Evolutionary conservation across 2,113 vertebrate species (phyloP), one percentile per base, ranked within the genome.

Genomic region (Cygnus atratus): DNA sequence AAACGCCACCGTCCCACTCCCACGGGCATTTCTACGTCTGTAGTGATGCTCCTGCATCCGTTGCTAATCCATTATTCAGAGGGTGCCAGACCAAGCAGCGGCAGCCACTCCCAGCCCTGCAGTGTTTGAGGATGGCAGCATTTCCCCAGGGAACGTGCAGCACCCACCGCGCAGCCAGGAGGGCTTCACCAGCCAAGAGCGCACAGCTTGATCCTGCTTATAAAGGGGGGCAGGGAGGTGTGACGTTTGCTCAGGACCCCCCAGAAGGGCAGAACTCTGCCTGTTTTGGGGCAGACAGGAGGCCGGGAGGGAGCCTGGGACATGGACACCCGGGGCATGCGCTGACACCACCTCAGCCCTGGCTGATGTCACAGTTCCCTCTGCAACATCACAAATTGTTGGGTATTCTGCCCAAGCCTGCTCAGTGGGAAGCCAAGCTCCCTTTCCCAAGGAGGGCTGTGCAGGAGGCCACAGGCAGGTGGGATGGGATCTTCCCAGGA

Each of bases 1-100:
- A 17, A 20, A 65, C 0, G 0, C 1, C 1, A 29, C 24, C 17
- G 8, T n/a, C n/a, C 39, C n/a, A n/a, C 24, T 73, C 43, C 74
- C 21, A 43, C 19, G 4, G 33, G 25, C 19, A 10, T 28, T 25
- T 57, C 65, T 22, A 25, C 5, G 4, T 5, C 44, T 5, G 17
- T 44, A 43, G 26, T 28, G 17, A 22, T 1, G 2, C 19, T 58
- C 44, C 26, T 9, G 31, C 2, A 0, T 22, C 68, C 17, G 13
- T 66, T 12, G 2, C 48, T 25, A 35, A n/a, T 15, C 71, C 5
- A 0, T 29, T 33, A 18, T 8, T 37, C 39, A 13, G 31, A 54
- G 9, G 11, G 44, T 24, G 26, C 37, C 58, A 33, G 75, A 20
- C 11, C 13, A 21, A 50, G 29, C 50, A 61, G 71, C 37, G 10